A percentile compares a stretch with the other conserved stretches of the same genome.
These are phyloP conservation scores for Archivesica marissinica DNA, from an alignment of 1,140 invertebrate genomes.

Conservation along the genomic window DNA sequence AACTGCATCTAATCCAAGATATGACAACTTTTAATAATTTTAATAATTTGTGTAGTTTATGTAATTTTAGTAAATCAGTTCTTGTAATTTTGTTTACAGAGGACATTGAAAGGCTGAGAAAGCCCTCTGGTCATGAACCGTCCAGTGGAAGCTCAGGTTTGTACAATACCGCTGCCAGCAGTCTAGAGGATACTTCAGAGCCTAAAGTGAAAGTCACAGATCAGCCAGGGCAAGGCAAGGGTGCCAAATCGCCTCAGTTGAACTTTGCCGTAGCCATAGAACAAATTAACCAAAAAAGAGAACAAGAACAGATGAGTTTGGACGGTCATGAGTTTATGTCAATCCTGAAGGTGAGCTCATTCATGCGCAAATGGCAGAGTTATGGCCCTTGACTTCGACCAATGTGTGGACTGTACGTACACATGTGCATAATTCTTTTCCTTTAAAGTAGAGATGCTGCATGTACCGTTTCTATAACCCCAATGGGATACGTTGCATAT, in stretches of 20 bases:
- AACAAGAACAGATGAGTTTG: constrained; percentile 48
- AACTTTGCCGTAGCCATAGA: constrained; percentile 55
- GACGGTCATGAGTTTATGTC: constrained; percentile 47
- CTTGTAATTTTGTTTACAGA: constrained; percentile 11
- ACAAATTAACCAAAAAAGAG: constrained; percentile 43
- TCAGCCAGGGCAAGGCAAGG: background rate
- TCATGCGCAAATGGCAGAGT: no score
- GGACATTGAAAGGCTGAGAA: constrained; percentile 12
- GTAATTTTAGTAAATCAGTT: no score
- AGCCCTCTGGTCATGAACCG: background rate
- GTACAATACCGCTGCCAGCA: constrained; percentile 26
- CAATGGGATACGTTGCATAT: no score
- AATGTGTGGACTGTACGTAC: no score
- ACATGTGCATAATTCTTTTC: no score
- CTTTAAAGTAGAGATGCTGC: no score
- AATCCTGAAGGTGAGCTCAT: constrained; percentile 40
- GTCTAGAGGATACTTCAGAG: background rate
- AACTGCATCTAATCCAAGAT: no score
- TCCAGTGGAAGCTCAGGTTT: constrained; percentile 22
- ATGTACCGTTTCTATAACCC: no score
- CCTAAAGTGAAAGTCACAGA: background rate
- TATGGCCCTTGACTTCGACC: no score
- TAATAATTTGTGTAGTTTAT: no score
- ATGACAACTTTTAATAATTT: no score
- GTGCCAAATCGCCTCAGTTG: background rate